Evolutionary conservation across 2,888 invertebrate genomes (phyloP).

Genomic region (Calliopum simillimum): DNA sequence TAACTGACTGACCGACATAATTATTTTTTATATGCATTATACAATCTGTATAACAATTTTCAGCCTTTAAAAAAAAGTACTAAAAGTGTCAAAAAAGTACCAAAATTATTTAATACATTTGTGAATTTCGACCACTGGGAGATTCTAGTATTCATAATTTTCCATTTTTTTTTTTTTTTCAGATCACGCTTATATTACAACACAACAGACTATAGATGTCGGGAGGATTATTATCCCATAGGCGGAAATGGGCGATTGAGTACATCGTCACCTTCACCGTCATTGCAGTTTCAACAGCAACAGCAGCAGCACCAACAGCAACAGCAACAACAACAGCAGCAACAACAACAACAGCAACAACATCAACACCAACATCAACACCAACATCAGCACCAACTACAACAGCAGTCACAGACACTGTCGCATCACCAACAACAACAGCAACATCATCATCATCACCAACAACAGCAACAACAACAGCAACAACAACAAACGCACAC

Average conservation of each 20-base stretch:
- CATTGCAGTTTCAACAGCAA: slow-evolving; percentile 49
- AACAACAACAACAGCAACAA: slow-evolving; percentile 45
- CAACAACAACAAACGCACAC: slow-evolving; percentile 45
- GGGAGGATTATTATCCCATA: slow-evolving; percentile 62
- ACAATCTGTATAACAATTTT: too few species aligned
- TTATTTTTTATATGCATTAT: too few species aligned
- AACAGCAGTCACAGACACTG: slow-evolving; percentile 54
- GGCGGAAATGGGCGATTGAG: slow-evolving; percentile 52
- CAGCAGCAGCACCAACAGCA: slow-evolving; percentile 44
- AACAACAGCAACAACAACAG: slow-evolving; percentile 40
- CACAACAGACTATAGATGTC: slow-evolving; percentile 62
- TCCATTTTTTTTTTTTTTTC: slow-evolving; percentile 27
- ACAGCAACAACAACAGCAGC: slow-evolving; percentile 44
- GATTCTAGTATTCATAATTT: slow-evolving; percentile 5
- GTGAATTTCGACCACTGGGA: too few species aligned
- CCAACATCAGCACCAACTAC: slow-evolving; percentile 45
- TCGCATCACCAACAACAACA: slow-evolving; percentile 49
- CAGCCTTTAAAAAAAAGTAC: too few species aligned
- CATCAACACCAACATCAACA: slow-evolving; percentile 47
- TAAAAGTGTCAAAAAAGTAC: too few species aligned
- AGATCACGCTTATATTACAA: slow-evolving; percentile 66
- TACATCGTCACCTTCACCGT: slow-evolving; percentile 48
- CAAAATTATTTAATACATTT: too few species aligned
- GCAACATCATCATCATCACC: slow-evolving; percentile 48
- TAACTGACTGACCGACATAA: too few species aligned